A percentile compares a stretch with the other conserved stretches of the same genome.
phyloP scores from a whole-genome alignment of 2,888 invertebrate species.

The Tromatobia lineatoria region DNA sequence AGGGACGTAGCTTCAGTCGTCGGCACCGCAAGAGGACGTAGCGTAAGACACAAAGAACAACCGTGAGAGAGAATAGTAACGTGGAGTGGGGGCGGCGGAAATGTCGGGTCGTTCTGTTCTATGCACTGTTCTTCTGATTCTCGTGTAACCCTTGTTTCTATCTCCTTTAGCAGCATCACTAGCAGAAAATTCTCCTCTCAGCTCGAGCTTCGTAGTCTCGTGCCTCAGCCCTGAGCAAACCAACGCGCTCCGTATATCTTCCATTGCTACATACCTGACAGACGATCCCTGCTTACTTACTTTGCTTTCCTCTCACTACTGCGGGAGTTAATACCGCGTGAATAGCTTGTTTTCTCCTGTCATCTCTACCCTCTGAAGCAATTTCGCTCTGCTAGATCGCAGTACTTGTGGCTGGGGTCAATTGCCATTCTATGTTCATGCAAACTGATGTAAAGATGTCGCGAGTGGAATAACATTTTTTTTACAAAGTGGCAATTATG shows the following conservation, averaged over 20 bases:
- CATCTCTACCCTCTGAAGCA: background rate
- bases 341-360: constrained; percentile 16
- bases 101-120: constrained; percentile 17
- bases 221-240: constrained; percentile 40
- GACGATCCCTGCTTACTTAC: constrained; percentile 4
- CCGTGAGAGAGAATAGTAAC: constrained; percentile 24
- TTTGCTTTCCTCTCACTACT: constrained; percentile 17
- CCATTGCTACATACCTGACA: constrained; percentile 10
- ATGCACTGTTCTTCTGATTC: constrained; percentile 28
- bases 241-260: constrained; percentile 39
- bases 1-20: constrained; percentile 47
- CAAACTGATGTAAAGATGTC: background rate
- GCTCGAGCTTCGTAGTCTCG: constrained; percentile 35
- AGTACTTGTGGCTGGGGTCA: background rate
- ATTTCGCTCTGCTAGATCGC: background rate
- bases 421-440: background rate
- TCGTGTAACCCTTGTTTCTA: constrained; percentile 20
- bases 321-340: constrained; percentile 49
- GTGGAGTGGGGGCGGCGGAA: background rate
- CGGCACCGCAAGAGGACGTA: constrained; percentile 24
- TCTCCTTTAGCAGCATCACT: constrained; percentile 6
- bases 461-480: background rate
- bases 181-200: constrained; percentile 34
- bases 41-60: constrained; percentile 44
- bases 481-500: constrained; percentile 7